A percentile compares a stretch with the other conserved stretches of the same genome.
Conservation (phyloP, 1,140 invertebrate genomes). For the Battus philenor region DNA sequence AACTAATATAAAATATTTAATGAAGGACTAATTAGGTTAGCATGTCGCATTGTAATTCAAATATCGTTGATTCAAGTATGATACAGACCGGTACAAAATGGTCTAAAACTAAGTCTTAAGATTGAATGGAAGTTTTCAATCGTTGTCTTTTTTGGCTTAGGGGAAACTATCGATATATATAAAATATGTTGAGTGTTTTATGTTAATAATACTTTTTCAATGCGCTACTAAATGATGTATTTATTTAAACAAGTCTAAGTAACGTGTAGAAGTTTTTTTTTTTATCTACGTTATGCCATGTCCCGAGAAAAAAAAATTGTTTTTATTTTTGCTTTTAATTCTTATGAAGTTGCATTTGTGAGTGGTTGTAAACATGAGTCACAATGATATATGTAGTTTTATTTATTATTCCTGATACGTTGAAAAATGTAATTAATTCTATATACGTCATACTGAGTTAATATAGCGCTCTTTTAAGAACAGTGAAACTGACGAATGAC, state of each 20-base stretch:
- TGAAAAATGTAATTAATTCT: too few species aligned
- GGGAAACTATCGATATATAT: conserved; percentile 11
- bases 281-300: conserved; percentile 62
- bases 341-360: conserved; percentile 65
- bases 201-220: conserved; percentile 5
- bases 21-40: conserved; percentile 2
- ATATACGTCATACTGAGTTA: too few species aligned
- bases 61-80: background rate
- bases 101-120: too few species aligned
- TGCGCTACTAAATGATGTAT: conserved; percentile 33
- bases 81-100: too few species aligned
- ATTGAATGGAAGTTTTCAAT: too few species aligned
- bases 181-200: conserved; percentile 14
- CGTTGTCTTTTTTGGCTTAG: background rate
- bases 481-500: too few species aligned
- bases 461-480: too few species aligned
- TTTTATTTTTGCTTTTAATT: conserved; percentile 65
- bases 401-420: too few species aligned
- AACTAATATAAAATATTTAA: conserved; percentile 6
- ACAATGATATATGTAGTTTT: conserved; percentile 56
- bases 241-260: conserved; percentile 49
- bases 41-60: too few species aligned
- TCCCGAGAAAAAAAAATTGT: conserved; percentile 56
- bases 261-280: conserved; percentile 47
- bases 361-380: conserved; percentile 72